Percentiles rank a stretch among this genome's conserved stretches.
These are phyloP conservation scores for Meiosimyza decipiens DNA, from an alignment of 2,888 invertebrate genomes.

Conservation along the genomic window DNA sequence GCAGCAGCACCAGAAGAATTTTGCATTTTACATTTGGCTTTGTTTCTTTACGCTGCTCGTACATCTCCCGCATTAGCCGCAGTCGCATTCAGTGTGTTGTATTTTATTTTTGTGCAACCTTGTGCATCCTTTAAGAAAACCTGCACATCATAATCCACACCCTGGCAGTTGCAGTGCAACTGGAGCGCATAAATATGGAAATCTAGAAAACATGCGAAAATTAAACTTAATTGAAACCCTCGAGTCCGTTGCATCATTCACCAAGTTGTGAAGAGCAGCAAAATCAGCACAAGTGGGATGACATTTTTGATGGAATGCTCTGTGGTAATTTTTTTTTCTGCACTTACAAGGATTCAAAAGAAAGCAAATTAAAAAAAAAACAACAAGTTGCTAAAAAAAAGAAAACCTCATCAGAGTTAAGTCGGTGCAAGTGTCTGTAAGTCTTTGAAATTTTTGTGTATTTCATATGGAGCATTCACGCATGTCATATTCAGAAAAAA, in stretches of 20 bases:
- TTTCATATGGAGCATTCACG: no score
- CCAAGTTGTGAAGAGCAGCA: background rate
- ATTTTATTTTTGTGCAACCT: constrained; percentile 1
- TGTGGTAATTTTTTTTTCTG: background rate
- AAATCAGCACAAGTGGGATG: background rate
- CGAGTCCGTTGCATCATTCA: constrained; percentile 26
- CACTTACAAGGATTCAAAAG: background rate
- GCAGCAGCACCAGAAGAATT: no score
- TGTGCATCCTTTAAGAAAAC: constrained; percentile 5
- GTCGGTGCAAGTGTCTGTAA: no score
- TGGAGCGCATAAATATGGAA: constrained; percentile 5
- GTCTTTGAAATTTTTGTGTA: no score
- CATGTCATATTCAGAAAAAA: no score
- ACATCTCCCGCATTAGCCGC: background rate
- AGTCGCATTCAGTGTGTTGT: background rate
- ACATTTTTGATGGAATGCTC: background rate
- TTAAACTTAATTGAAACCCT: constrained; percentile 60
- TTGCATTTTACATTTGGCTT: no score
- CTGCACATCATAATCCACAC: constrained; percentile 9
- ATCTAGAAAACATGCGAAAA: constrained; percentile 50
- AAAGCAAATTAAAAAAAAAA: constrained; percentile 4
- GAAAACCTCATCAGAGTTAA: no score
- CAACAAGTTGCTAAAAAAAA: background rate
- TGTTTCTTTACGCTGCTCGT: no score
- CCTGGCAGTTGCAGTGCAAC: background rate